Evolutionary conservation across 2,113 vertebrate species (phyloP), one percentile per base, ranked within the genome.

Genomic region (Tylochromis polylepis): DNA sequence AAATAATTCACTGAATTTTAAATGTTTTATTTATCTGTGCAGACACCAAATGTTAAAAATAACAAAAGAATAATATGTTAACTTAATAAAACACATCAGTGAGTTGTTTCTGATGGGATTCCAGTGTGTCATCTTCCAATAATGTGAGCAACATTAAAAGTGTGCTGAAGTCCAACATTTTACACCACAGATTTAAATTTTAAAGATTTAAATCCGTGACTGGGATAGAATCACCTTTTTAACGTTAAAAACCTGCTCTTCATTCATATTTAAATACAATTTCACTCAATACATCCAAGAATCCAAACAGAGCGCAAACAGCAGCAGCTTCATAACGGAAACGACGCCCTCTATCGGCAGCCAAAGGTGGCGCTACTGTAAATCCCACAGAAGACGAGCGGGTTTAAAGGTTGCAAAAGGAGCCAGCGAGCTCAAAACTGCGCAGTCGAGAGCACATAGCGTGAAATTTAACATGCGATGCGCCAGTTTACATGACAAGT

Each of bases 331-430:
- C 36, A 36, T 1, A 12, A 2, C 9, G 60, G 67, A 55, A 91
- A 86, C 11, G 0, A 58, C 92, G 95, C 94, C 95, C 94, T 92
- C 95, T 95, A 79, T 3, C 55, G 94, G n/a, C 67, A 11, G 46
- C 20, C 14, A 0, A 4, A 2, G 53, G 57, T 11, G 77, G 4
- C 29, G n/a, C 78, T 82, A 77, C 84, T 79, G 58, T 87, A 89
- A 92, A 90, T 90, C 84, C 72, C 31, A 58, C 3, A 46, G 59
- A 65, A 79, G 34, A 59, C 34, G 1, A 11, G n/a, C 9, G 11
- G 75, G 55, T 88, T 92, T 87, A 84, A 88, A 87, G 90, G 80
- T 85, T 82, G 80, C 15, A 83, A 80, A 62, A 49, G 60, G 67
- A 20, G 60, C 27, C 29, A 10, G n/a, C 1, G 0, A 7, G 62